Percentiles rank a stretch among this genome's conserved stretches.
These are phyloP conservation scores for Cotesia congregata DNA, from an alignment of 2,888 invertebrate genomes.

Conservation along the genomic window DNA sequence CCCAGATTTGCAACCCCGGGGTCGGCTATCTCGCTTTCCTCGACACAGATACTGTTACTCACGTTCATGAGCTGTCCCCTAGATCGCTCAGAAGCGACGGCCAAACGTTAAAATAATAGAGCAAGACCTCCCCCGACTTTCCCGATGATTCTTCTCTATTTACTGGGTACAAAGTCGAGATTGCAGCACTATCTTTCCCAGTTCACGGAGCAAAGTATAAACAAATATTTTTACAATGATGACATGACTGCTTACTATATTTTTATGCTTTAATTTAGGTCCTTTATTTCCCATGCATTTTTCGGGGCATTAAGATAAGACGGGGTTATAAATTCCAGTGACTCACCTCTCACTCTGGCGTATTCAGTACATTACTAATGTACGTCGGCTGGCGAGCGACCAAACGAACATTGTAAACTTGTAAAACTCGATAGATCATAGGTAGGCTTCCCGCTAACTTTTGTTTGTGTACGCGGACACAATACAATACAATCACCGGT, in stretches of 20 bases:
- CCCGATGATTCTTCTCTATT: conserved; percentile 33
- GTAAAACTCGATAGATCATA: not conserved
- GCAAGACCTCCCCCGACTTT: conserved; percentile 39
- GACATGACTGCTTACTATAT: conserved; percentile 16
- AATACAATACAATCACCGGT: not conserved
- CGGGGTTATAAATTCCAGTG: not conserved
- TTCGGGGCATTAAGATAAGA: not conserved
- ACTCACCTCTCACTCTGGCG: not conserved
- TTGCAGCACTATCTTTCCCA: not conserved
- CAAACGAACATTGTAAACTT: not conserved
- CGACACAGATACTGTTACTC: conserved; percentile 17
- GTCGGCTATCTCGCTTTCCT: conserved; percentile 41
- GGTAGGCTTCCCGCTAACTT: not conserved
- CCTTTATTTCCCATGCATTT: not conserved
- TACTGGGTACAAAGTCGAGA: not conserved
- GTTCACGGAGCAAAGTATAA: conserved; percentile 15
- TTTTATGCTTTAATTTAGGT: conserved; percentile 22
- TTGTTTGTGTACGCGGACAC: not conserved
- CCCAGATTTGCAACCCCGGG: conserved; percentile 60
- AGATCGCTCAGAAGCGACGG: conserved; percentile 29
- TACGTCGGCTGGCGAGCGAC: not conserved
- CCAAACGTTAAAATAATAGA: conserved; percentile 59
- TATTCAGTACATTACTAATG: not conserved
- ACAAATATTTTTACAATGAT: conserved; percentile 28
- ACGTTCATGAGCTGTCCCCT: conserved; percentile 38